Conservation (phyloP, 2,797 vertebrate species). For the Coendou prehensilis region DNA sequence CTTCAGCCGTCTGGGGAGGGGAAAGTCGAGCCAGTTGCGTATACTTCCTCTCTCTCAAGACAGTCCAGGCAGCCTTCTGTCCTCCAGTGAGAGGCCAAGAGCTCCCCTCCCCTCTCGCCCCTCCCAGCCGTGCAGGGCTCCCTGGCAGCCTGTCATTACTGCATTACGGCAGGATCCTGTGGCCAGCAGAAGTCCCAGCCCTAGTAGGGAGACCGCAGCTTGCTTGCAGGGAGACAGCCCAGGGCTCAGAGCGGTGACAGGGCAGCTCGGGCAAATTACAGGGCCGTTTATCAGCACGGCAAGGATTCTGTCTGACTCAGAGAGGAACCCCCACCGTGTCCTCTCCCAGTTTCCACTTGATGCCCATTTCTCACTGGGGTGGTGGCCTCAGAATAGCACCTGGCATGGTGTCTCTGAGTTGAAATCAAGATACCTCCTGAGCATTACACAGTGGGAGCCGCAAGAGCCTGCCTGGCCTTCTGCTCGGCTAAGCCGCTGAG, state of each 20-base stretch:
- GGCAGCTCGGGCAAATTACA: constrained; percentile 6
- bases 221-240: neutral
- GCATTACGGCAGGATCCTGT: constrained; percentile 70
- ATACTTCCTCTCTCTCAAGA: neutral
- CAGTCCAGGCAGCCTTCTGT: neutral
- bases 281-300: neutral
- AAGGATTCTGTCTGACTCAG: constrained; percentile 54
- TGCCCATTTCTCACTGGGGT: constrained; percentile 38
- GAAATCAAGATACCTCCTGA: constrained; percentile 12
- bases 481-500: neutral
- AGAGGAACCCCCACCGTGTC: neutral
- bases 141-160: constrained; percentile 78
- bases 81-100: neutral
- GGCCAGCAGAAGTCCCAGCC: neutral
- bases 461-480: neutral
- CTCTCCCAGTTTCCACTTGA: constrained; percentile 11
- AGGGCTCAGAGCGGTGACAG: neutral
- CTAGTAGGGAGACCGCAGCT: neutral
- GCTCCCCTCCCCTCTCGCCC: neutral
- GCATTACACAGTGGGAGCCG: neutral
- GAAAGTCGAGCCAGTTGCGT: neutral
- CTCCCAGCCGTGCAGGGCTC: neutral
- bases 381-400: constrained; percentile 62
- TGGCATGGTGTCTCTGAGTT: constrained; percentile 33
- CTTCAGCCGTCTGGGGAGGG: neutral